Evolutionary conservation across 2,113 vertebrate species (phyloP).

Genomic region (Microtus oregoni): DNA sequence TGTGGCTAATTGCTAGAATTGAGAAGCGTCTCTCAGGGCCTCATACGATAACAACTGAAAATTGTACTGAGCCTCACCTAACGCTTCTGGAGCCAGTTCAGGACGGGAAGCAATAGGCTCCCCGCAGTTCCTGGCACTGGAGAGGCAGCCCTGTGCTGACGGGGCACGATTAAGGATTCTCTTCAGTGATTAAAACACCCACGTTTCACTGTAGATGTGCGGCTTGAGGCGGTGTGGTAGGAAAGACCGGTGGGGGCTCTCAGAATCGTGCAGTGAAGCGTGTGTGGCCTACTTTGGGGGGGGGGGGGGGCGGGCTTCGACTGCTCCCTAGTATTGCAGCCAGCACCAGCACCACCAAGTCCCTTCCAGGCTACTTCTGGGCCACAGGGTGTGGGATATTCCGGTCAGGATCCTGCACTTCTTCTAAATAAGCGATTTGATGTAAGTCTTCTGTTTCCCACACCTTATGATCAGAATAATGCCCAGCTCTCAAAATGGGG

Average conservation of each 20-base stretch:
- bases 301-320: too few relatives aligned
- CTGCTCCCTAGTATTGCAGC: background rate
- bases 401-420: background rate
- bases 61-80: slow-evolving; percentile 81
- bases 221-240: slow-evolving; percentile 52
- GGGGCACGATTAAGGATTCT: slow-evolving; percentile 77
- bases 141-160: slow-evolving; percentile 71
- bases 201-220: slow-evolving; percentile 78
- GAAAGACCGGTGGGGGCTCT: slow-evolving; percentile 52
- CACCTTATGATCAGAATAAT: background rate
- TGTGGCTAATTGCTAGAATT: slow-evolving; percentile 83
- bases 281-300: slow-evolving; percentile 63
- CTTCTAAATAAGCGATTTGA: background rate
- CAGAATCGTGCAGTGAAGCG: background rate
- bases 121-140: slow-evolving; percentile 66
- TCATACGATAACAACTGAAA: slow-evolving; percentile 81
- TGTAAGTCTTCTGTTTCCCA: background rate
- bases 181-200: slow-evolving; percentile 81
- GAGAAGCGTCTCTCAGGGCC: slow-evolving; percentile 80
- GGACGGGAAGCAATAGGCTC: slow-evolving; percentile 72
- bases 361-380: background rate
- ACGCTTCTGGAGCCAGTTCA: slow-evolving; percentile 73
- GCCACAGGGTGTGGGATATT: too few relatives aligned
- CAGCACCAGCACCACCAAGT: background rate
- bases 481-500: background rate